Evolutionary conservation across 2,113 vertebrate species (phyloP).

Genomic region (Gorsachius goisagi): DNA sequence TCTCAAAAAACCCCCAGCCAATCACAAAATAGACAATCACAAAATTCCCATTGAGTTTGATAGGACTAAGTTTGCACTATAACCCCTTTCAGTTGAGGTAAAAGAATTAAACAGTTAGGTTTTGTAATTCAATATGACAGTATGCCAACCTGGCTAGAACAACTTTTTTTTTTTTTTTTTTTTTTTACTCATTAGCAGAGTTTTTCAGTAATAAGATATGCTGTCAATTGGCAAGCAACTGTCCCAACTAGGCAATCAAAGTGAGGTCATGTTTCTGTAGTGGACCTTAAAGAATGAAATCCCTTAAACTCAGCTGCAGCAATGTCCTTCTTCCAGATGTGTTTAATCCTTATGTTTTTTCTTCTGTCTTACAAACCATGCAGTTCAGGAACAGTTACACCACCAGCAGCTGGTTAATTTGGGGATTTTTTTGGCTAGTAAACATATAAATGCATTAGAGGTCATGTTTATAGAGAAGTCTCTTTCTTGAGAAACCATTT

Average conservation of each 20-base stretch:
- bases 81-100: not conserved
- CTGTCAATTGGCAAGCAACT: not conserved
- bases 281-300: not conserved
- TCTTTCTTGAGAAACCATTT: not conserved
- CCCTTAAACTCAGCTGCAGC: not conserved
- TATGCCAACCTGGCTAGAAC: not conserved
- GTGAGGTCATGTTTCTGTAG: not conserved
- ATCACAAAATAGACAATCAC: not conserved
- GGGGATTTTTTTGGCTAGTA: not conserved
- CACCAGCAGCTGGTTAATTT: not conserved
- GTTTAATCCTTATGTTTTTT: not conserved
- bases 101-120: not conserved
- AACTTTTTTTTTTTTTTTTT: not conserved
- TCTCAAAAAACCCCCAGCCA: not conserved
- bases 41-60: not conserved
- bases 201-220: not conserved
- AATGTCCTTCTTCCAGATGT: not conserved
- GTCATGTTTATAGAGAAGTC: not conserved
- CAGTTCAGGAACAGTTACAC: not conserved
- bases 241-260: not conserved
- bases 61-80: not conserved
- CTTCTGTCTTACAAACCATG: not conserved
- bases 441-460: accelerated
- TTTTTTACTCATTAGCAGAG: not conserved
- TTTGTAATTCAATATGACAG: not conserved